A percentile compares a stretch with the other conserved stretches of the same genome.
phyloP scores from a whole-genome alignment of 2,113 vertebrate species.

The Clarias batrachus region DNA sequence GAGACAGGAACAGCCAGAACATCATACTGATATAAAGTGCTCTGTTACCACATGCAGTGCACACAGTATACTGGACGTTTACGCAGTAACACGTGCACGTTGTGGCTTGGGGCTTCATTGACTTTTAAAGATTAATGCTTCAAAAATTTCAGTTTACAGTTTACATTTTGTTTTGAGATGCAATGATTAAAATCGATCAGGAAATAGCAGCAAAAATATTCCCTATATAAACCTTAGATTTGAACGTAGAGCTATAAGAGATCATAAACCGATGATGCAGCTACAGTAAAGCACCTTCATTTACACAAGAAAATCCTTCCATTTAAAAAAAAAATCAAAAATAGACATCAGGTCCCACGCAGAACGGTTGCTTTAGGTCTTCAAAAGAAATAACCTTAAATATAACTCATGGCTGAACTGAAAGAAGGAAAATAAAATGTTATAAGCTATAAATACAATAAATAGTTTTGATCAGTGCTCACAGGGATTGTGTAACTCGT shows the following conservation, averaged over 20 bases:
- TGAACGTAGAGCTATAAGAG: slow-evolving; percentile 34
- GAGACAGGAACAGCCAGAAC: slow-evolving; percentile 51
- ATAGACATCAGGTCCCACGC: slow-evolving; percentile 65
- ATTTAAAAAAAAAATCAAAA: slow-evolving; percentile 53
- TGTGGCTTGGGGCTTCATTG: slow-evolving; percentile 42
- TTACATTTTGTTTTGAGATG: slow-evolving; percentile 7
- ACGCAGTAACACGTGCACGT: slow-evolving; percentile 24
- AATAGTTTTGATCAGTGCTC: slow-evolving; percentile 86
- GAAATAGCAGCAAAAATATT: slow-evolving; percentile 56
- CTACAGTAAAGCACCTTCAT: slow-evolving; percentile 48
- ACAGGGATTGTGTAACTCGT: slow-evolving; percentile 57
- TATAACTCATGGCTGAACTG: slow-evolving; percentile 63
- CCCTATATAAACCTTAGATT: slow-evolving; percentile 46
- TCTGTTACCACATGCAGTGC: slow-evolving; percentile 66
- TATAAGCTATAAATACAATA: slow-evolving; percentile 93
- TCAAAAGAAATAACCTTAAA: slow-evolving; percentile 59
- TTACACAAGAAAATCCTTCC: slow-evolving; percentile 57
- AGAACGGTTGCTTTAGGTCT: slow-evolving; percentile 62
- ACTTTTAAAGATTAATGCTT: slow-evolving; percentile 41
- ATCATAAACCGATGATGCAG: slow-evolving; percentile 51
- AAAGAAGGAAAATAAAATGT: slow-evolving; percentile 63
- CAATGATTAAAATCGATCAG: slow-evolving; percentile 40
- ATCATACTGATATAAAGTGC: slow-evolving; percentile 77
- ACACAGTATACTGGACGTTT: slow-evolving; percentile 59
- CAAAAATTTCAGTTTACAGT: neutral